Conservation (phyloP, 1,140 invertebrate species). For the Drosophila obscura region DNA sequence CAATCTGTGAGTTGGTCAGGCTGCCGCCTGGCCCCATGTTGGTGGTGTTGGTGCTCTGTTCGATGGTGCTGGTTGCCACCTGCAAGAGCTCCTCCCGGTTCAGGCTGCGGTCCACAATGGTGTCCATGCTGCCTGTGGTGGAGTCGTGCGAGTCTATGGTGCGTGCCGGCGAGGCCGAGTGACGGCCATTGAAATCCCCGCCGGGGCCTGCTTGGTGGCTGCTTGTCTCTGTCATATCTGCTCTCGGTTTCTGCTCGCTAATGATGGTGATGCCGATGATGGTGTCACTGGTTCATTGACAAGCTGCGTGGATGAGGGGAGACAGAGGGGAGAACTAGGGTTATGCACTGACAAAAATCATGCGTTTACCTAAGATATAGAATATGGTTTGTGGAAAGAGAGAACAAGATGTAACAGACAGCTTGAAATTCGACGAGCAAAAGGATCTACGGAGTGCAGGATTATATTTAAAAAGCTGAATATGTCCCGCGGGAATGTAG, state of each 20-base stretch:
- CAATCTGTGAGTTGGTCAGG: slow-evolving; percentile 76
- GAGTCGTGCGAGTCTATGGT: slow-evolving; percentile 82
- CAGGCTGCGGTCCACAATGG: slow-evolving; percentile 76
- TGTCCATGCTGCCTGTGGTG: slow-evolving; percentile 78
- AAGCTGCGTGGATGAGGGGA: slow-evolving; percentile 7
- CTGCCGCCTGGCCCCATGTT: slow-evolving; percentile 49
- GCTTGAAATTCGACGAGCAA: too few relatives aligned
- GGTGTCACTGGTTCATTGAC: slow-evolving; percentile 53
- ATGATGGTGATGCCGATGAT: neutral
- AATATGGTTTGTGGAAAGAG: too few relatives aligned
- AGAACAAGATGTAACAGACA: too few relatives aligned
- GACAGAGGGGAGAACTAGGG: neutral
- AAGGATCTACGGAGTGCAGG: too few relatives aligned
- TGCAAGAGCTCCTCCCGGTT: slow-evolving; percentile 69
- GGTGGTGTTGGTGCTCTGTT: slow-evolving; percentile 72
- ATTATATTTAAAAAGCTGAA: too few relatives aligned
- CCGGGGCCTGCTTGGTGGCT: slow-evolving; percentile 26
- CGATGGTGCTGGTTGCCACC: slow-evolving; percentile 53
- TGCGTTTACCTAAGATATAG: neutral
- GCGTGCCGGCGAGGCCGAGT: slow-evolving; percentile 77
- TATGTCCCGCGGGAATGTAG: too few relatives aligned
- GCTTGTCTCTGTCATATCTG: slow-evolving; percentile 50
- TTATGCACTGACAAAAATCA: too few relatives aligned
- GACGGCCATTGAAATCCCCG: slow-evolving; percentile 58
- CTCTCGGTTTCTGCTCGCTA: neutral